Percentiles rank a stretch among this genome's conserved stretches.
These are phyloP conservation scores for Athene cunicularia DNA, from an alignment of 2,113 vertebrate genomes.

Conservation along the genomic window DNA sequence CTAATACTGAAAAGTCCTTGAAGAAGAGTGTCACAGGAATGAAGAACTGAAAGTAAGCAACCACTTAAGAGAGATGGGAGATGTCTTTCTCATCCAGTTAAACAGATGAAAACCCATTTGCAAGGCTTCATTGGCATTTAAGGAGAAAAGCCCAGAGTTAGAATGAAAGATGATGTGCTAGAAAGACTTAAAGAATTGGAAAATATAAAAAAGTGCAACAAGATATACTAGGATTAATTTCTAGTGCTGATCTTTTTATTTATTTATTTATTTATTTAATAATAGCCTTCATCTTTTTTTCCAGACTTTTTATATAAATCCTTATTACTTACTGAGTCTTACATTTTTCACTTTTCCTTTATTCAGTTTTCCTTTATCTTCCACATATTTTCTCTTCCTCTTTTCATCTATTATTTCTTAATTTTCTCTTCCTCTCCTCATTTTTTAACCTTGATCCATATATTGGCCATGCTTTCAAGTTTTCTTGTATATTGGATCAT, in stretches of 20 bases:
- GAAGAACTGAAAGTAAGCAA: slow-evolving; percentile 15
- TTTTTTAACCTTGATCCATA: not conserved
- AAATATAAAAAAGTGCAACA: not conserved
- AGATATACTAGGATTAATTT: not conserved
- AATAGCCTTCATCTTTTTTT: not conserved
- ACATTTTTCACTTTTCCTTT: not conserved
- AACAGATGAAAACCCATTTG: slow-evolving; percentile 5
- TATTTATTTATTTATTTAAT: no score
- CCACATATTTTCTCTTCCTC: not conserved
- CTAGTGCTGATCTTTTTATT: not conserved
- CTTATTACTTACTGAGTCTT: not conserved
- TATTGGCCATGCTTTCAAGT: not conserved
- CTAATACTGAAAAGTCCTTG: slow-evolving; percentile 18
- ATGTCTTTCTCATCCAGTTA: not conserved
- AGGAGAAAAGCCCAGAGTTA: not conserved
- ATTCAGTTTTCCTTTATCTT: not conserved
- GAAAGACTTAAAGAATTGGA: not conserved
- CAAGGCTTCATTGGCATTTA: slow-evolving; percentile 6
- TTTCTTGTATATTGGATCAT: not conserved
- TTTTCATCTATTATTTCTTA: not conserved
- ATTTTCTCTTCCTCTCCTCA: not conserved
- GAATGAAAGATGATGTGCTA: not conserved
- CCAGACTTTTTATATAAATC: not conserved
- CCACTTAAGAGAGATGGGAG: not conserved
- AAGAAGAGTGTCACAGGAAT: slow-evolving; percentile 11